phyloP scores from a whole-genome alignment of 2,888 invertebrate genomes.

The Drosophila crucigera region DNA sequence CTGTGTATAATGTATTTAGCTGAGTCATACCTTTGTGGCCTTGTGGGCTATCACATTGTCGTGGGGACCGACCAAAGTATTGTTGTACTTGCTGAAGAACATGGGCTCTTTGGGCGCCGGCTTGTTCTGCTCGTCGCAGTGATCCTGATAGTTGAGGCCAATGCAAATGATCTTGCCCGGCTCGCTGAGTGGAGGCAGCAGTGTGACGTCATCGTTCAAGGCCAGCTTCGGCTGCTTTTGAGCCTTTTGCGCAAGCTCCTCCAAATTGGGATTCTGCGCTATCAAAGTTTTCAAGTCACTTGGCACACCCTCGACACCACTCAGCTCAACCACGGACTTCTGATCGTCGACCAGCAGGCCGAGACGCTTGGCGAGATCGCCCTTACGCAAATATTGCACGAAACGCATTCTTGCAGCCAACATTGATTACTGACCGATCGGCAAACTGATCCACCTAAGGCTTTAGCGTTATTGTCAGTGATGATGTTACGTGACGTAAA shows the following conservation, averaged over 20 bases:
- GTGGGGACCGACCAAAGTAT: constrained; percentile 90
- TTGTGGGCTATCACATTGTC: constrained; percentile 89
- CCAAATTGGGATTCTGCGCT: constrained; percentile 78
- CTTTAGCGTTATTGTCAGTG: neutral
- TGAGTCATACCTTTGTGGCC: constrained; percentile 87
- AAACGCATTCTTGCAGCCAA: constrained; percentile 86
- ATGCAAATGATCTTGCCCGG: constrained; percentile 94
- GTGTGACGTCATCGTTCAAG: constrained; percentile 61
- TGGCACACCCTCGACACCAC: constrained; percentile 81
- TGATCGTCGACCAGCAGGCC: constrained; percentile 88
- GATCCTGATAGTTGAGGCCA: constrained; percentile 94
- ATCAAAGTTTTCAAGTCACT: constrained; percentile 85
- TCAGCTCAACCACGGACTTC: constrained; percentile 89
- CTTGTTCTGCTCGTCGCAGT: constrained; percentile 93
- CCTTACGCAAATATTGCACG: constrained; percentile 88
- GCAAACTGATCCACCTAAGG: constrained; percentile 10
- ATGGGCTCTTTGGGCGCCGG: constrained; percentile 92
- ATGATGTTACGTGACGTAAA: constrained; percentile 32
- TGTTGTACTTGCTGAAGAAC: constrained; percentile 95
- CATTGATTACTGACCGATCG: constrained; percentile 62
- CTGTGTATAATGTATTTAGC: constrained; percentile 1
- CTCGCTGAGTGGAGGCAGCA: constrained; percentile 90
- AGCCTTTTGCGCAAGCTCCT: constrained; percentile 78
- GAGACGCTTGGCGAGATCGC: constrained; percentile 87
- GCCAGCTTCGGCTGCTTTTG: constrained; percentile 43